Evolutionary conservation across 2,888 invertebrate genomes (phyloP).

Genomic region (Atrina japonica): DNA sequence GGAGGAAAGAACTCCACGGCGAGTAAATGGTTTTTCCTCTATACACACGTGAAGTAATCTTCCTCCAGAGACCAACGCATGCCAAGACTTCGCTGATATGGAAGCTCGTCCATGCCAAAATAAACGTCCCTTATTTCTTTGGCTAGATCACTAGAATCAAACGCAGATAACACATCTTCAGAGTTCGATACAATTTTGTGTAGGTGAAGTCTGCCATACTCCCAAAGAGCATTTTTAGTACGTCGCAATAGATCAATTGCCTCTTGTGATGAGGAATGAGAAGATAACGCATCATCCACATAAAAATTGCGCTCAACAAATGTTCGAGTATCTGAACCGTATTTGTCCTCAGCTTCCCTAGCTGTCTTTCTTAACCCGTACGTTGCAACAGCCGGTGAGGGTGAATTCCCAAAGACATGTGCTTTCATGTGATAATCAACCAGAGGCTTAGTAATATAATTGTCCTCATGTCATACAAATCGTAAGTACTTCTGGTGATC

Average conservation of each 20-base stretch:
- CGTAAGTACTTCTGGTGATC: constrained; percentile 71
- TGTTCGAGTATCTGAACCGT: constrained; percentile 12
- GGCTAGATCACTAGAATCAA: constrained; percentile 8
- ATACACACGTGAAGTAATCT: constrained; percentile 16
- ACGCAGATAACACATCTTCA: constrained; percentile 6
- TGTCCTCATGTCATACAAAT: constrained; percentile 71
- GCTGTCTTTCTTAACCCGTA: constrained; percentile 13
- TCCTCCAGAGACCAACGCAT: constrained; percentile 11
- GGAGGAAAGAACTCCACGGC: constrained; percentile 13
- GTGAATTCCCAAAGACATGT: constrained; percentile 23
- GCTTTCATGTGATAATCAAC: constrained; percentile 29
- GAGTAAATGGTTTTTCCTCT: constrained; percentile 13
- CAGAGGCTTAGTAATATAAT: background rate
- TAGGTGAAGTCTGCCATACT: constrained; percentile 12
- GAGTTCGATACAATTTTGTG: constrained; percentile 18
- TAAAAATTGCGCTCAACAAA: constrained; percentile 23
- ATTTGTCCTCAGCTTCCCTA: background rate
- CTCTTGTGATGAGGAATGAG: constrained; percentile 16
- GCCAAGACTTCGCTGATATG: constrained; percentile 12
- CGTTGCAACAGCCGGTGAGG: constrained; percentile 23
- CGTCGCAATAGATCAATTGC: constrained; percentile 15
- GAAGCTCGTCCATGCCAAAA: background rate
- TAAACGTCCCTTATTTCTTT: constrained; percentile 16
- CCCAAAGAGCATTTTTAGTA: constrained; percentile 23
- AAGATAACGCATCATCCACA: constrained; percentile 26